Conservation (phyloP, 2,888 invertebrate genomes). For the Synanthedon andrenaeformis region DNA sequence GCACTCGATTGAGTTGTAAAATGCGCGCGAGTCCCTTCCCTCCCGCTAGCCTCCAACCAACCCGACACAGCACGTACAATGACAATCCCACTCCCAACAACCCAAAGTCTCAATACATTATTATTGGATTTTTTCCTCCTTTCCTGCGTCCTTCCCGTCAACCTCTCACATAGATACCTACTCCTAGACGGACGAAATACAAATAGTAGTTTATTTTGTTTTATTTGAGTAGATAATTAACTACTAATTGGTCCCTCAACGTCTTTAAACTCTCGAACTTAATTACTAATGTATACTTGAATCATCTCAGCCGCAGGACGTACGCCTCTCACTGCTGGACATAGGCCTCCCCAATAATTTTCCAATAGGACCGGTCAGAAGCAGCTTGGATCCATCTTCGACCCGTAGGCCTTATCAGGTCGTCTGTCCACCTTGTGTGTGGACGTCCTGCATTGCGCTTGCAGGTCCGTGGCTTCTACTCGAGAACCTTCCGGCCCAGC, state of each 20-base stretch:
- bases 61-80: constrained; percentile 20
- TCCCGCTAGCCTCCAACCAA: constrained; percentile 23
- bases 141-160: constrained; percentile 33
- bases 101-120: not conserved
- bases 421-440: too few species aligned
- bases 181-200: constrained; percentile 30
- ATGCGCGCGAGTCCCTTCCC: constrained; percentile 11
- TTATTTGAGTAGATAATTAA: constrained; percentile 14
- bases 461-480: too few species aligned
- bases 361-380: too few species aligned
- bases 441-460: too few species aligned
- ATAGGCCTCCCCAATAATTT: too few species aligned
- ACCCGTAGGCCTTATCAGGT: too few species aligned
- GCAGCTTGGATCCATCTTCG: too few species aligned
- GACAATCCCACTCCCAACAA: constrained; percentile 39
- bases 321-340: too few species aligned
- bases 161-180: constrained; percentile 9
- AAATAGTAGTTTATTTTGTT: constrained; percentile 54
- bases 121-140: too few species aligned
- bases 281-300: constrained; percentile 7
- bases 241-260: constrained; percentile 29
- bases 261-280: constrained; percentile 26
- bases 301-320: too few species aligned
- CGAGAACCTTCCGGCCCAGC: too few species aligned
- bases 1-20: constrained; percentile 26